A percentile compares a stretch with the other conserved stretches of the same genome.
Conservation (phyloP, 2,113 vertebrate genomes). For the Chaetodon trifascialis region DNA sequence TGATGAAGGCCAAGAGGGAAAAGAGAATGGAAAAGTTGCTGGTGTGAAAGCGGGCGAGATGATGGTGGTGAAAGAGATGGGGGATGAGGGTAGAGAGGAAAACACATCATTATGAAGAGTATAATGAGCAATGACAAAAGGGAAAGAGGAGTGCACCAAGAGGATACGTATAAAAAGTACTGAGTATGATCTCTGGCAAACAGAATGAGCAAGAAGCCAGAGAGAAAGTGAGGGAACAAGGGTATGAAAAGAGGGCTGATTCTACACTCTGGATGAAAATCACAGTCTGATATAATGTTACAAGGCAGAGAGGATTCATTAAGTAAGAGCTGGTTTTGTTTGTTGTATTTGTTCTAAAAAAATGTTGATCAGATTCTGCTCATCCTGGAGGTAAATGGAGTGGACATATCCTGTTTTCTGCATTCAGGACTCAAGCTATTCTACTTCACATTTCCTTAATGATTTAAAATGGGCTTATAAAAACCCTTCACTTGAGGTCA, state of each 20-base stretch:
- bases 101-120: constrained; percentile 85
- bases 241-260: not conserved
- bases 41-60: constrained; percentile 81
- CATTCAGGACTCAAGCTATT: not conserved
- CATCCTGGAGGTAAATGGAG: not conserved
- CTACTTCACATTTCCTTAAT: not conserved
- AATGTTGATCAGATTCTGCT: not conserved
- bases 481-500: not conserved
- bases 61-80: constrained; percentile 81
- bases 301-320: not conserved
- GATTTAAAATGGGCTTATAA: not conserved
- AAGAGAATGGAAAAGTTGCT: constrained; percentile 61
- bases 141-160: not conserved
- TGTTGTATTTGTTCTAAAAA: not conserved
- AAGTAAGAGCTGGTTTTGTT: not conserved
- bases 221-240: not conserved
- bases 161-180: not conserved
- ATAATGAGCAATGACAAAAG: not conserved
- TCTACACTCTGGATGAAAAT: not conserved
- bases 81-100: constrained; percentile 81
- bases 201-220: not conserved
- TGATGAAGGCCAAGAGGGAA: not conserved
- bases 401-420: not conserved
- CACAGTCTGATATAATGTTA: not conserved
- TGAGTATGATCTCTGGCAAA: not conserved